Evolutionary conservation across 2,797 vertebrate genomes (phyloP).

Genomic region (Balearica regulorum): DNA sequence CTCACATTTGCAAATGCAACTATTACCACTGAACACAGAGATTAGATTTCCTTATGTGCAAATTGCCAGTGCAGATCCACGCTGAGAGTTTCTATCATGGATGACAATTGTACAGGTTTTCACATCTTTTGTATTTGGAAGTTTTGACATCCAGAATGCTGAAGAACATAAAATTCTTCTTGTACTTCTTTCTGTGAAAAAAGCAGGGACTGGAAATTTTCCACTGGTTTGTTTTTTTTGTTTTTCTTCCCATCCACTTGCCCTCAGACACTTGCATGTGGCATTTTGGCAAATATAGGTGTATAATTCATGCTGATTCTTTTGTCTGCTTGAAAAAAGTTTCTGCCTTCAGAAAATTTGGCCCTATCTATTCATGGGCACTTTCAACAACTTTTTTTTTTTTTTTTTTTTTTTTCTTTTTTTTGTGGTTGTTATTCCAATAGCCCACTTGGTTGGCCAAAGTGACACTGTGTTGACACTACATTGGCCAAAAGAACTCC

Average conservation of each 20-base stretch:
- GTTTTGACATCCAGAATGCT: background rate
- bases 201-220: background rate
- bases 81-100: background rate
- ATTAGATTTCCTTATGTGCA: background rate
- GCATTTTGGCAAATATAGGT: slow-evolving; percentile 22
- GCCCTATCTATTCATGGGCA: background rate
- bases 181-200: background rate
- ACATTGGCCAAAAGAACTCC: slow-evolving; percentile 17
- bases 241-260: background rate
- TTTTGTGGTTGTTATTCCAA: background rate
- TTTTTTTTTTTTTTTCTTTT: too few species aligned
- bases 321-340: background rate
- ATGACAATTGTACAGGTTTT: background rate
- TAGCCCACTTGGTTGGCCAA: background rate
- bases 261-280: background rate
- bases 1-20: background rate
- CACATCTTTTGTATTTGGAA: background rate
- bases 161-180: background rate
- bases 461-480: slow-evolving; percentile 13
- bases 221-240: background rate
- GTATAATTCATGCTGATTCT: background rate
- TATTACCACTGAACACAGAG: background rate
- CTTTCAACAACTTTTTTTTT: background rate
- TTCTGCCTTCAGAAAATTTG: background rate
- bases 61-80: background rate